Evolutionary conservation across 2,888 invertebrate genomes (phyloP).

Genomic region (Lithophane socia): DNA sequence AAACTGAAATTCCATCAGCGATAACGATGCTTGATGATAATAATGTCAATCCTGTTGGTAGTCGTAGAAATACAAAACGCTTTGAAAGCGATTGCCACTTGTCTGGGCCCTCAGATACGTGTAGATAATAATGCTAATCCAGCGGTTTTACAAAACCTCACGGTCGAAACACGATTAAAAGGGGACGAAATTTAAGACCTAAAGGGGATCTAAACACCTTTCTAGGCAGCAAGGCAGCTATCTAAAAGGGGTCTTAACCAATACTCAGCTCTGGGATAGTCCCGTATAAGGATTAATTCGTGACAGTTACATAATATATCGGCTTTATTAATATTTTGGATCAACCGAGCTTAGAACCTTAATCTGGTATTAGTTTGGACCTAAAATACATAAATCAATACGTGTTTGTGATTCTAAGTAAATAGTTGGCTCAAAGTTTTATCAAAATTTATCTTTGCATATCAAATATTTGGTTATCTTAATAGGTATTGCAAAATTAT

Average conservation of each 20-base stretch:
- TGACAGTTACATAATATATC: conserved; percentile 39
- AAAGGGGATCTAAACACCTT: not conserved
- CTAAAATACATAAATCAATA: conserved; percentile 36
- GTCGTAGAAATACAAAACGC: not conserved
- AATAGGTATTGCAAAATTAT: not conserved
- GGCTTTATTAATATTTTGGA: conserved; percentile 34
- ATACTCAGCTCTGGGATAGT: conserved; percentile 25
- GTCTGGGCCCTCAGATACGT: not conserved
- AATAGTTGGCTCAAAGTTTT: conserved; percentile 20
- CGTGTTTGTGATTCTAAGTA: conserved; percentile 26
- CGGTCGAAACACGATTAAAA: conserved; percentile 23
- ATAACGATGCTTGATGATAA: no score
- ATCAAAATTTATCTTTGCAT: not conserved
- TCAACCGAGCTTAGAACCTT: conserved; percentile 22
- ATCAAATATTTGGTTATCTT: not conserved
- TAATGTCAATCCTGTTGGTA: not conserved
- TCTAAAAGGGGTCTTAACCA: conserved; percentile 1
- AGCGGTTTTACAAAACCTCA: conserved; percentile 6
- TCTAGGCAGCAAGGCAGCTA: not conserved
- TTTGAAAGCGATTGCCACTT: not conserved
- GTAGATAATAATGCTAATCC: not conserved
- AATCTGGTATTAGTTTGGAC: conserved; percentile 35
- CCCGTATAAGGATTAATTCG: conserved; percentile 25
- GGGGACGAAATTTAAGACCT: conserved; percentile 19
- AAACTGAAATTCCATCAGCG: not conserved